These are phyloP conservation scores for Electrophaes corylata DNA, from an alignment of 2,888 invertebrate genomes.

Conservation along the genomic window DNA sequence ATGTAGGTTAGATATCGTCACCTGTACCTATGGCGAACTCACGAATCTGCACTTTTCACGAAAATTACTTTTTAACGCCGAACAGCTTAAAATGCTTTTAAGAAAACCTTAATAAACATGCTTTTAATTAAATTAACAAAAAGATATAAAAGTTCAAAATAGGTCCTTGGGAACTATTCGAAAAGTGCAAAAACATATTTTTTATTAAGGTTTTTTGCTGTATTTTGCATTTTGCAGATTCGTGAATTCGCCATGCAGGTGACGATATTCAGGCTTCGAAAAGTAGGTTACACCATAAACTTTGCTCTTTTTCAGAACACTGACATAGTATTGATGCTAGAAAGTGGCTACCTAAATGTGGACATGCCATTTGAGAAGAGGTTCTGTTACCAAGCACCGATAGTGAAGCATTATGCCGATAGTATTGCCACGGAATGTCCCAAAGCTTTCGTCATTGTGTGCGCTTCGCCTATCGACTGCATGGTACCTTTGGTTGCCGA, in stretches of 20 bases:
- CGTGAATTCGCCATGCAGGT: no score
- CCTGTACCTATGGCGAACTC: no score
- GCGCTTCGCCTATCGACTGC: slow-evolving; percentile 81
- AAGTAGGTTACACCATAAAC: slow-evolving; percentile 1
- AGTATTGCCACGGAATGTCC: slow-evolving; percentile 81
- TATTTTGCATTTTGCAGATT: no score
- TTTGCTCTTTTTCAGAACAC: slow-evolving; percentile 56
- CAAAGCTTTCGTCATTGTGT: slow-evolving; percentile 79
- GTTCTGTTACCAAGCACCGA: slow-evolving; percentile 68
- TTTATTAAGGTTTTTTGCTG: no score
- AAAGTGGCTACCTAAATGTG: slow-evolving; percentile 56
- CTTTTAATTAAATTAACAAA: no score
- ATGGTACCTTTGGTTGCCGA: slow-evolving; percentile 81
- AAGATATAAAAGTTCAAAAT: no score
- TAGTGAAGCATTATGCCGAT: slow-evolving; percentile 73
- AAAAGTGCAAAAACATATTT: no score
- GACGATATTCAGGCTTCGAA: neutral
- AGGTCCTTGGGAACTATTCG: no score
- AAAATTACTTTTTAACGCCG: no score
- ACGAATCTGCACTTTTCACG: no score
- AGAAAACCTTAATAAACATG: no score
- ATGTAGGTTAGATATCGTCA: neutral
- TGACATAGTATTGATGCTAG: slow-evolving; percentile 74
- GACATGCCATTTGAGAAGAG: slow-evolving; percentile 65
- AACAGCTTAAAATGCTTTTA: no score